These are phyloP conservation scores for Drosophila bocqueti DNA, from an alignment of 1,140 invertebrate species.

Conservation along the genomic window DNA sequence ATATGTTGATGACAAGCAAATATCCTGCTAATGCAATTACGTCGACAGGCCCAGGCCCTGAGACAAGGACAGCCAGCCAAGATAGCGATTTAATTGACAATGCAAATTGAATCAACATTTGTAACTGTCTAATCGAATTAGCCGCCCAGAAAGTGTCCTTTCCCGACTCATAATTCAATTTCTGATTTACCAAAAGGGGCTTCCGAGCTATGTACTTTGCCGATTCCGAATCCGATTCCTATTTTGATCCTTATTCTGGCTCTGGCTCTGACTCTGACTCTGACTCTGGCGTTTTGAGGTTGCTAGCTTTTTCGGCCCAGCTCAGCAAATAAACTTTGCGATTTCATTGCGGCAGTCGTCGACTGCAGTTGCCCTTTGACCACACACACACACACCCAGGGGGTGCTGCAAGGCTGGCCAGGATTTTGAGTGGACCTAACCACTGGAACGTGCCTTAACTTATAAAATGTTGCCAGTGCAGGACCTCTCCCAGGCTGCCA, in stretches of 20 bases:
- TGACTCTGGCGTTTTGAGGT: slow-evolving; percentile 9
- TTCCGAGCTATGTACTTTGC: slow-evolving; percentile 2
- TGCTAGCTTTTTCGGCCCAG: slow-evolving; percentile 35
- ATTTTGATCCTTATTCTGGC: not conserved
- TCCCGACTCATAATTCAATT: slow-evolving; percentile 61
- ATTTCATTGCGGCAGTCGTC: slow-evolving; percentile 71
- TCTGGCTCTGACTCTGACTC: not conserved
- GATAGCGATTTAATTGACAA: slow-evolving; percentile 70
- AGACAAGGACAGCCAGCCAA: not conserved
- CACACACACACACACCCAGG: not conserved
- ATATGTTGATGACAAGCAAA: slow-evolving; percentile 35
- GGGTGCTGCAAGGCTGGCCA: slow-evolving; percentile 1
- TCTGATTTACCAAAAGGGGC: slow-evolving; percentile 21
- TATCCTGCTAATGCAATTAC: slow-evolving; percentile 70
- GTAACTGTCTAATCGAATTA: slow-evolving; percentile 66
- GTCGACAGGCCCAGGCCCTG: not conserved
- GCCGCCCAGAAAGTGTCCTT: slow-evolving; percentile 32
- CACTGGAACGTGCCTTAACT: slow-evolving; percentile 78
- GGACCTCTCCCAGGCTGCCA: slow-evolving; percentile 44
- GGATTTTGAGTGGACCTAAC: slow-evolving; percentile 55
- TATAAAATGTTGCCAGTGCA: slow-evolving; percentile 69
- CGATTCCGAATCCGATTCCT: not conserved
- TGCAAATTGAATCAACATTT: slow-evolving; percentile 80
- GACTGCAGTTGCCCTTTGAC: slow-evolving; percentile 52
- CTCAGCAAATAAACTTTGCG: slow-evolving; percentile 75